Base-by-base conservation (phyloP, 2,113 vertebrate genomes). In the Psittacula cyanocephala region DNA sequence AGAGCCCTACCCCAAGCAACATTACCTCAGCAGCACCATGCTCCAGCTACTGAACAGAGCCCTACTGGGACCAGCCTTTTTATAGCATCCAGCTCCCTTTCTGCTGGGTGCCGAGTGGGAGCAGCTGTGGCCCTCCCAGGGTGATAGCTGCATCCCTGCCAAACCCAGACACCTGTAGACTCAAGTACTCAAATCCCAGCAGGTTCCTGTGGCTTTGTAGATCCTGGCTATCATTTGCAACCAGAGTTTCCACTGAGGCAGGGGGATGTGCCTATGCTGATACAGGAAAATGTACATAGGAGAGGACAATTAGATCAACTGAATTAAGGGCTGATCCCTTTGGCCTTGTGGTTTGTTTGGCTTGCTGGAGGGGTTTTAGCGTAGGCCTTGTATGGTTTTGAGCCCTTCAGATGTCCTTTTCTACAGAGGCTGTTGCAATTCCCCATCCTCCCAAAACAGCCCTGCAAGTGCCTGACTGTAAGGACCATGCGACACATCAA, bases 281-380 rank as follows among this genome's bases (percentile, higher is more conserved):
- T 77, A 75, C 24, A 86, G 77, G 72, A 84, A 95, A 91, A 84
- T 12, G 9, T 71, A 37, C 47, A 55, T 17, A 53, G 83, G 86
- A 90, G 76, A 71, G 39, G 76, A 90, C 93, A 88, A 52, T 93
- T 88, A 89, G 72, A 95, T 88, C 80, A 71, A 72, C 86, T 43
- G 62, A 95, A 93, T 86, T 60, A 84, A 55, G 79, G 53, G 43
- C 77, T 94, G 82, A 96, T 93, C 95, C 67, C 53, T 94, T 96
- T 84, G 89, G 82, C 96, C 93, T 93, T 95, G 91, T 94, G 65
- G 74, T 86, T 88, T 96, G 77, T 95, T 95, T 97, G 91, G 77
- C 78, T 93, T 91, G 44, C 72, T 88, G 62, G 59, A 83, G 43
- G 47, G 78, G 60, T 43, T 76, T 96, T 94, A 86, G 85, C 31